Evolutionary conservation across 2,113 vertebrate genomes (phyloP).

Genomic region (Takifugu flavidus): DNA sequence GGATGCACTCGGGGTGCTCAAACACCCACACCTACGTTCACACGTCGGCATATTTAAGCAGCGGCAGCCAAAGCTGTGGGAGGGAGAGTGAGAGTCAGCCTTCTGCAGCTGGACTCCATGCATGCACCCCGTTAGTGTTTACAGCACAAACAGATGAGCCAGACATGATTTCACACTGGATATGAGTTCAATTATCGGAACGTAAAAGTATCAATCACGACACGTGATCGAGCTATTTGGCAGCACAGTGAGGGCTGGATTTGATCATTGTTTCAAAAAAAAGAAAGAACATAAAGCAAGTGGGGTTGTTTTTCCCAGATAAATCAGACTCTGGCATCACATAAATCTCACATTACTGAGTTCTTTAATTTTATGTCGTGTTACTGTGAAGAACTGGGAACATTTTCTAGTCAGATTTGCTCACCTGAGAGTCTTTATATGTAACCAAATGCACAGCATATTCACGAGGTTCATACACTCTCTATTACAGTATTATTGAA

Average conservation of each 20-base stretch:
- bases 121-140: constrained; percentile 41
- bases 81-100: constrained; percentile 46
- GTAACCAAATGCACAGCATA: too few relatives aligned
- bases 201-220: constrained; percentile 33
- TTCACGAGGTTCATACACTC: too few relatives aligned
- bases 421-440: too few relatives aligned
- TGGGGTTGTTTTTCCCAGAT: too few relatives aligned
- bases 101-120: constrained; percentile 23
- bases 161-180: constrained; percentile 48
- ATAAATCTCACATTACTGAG: too few relatives aligned
- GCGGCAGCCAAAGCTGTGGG: constrained; percentile 34
- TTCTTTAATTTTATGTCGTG: too few relatives aligned
- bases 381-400: too few relatives aligned
- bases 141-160: constrained; percentile 30
- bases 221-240: constrained; percentile 15
- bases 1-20: constrained; percentile 23
- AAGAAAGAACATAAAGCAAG: not conserved
- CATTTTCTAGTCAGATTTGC: too few relatives aligned
- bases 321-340: too few relatives aligned
- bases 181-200: constrained; percentile 44
- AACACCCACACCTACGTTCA: constrained; percentile 46
- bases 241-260: not conserved
- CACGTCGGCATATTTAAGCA: constrained; percentile 48
- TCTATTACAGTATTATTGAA: too few relatives aligned
- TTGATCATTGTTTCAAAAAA: not conserved